phyloP scores from a whole-genome alignment of 1,140 invertebrate genomes.

The Achatina immaculata region DNA sequence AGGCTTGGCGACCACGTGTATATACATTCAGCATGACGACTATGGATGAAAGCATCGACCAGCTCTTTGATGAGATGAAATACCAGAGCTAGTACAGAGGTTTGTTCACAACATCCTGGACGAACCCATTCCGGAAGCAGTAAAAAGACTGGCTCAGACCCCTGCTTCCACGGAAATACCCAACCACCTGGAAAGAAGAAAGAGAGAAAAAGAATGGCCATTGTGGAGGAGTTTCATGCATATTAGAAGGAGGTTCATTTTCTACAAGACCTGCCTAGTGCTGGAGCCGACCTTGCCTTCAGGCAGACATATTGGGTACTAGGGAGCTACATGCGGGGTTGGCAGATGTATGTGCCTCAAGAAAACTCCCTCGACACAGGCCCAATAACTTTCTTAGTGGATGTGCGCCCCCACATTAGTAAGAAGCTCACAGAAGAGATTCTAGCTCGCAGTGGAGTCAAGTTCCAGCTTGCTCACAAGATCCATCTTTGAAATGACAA shows the following conservation, averaged over 20 bases:
- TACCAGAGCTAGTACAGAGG: neutral
- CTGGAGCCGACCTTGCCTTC: too few species aligned
- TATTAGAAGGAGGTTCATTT: slow-evolving; percentile 2
- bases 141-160: neutral
- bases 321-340: too few species aligned
- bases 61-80: slow-evolving; percentile 1
- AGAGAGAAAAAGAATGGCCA: neutral
- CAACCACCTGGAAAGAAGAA: neutral
- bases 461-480: slow-evolving; percentile 35
- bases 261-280: slow-evolving; percentile 23
- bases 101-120: slow-evolving; percentile 2
- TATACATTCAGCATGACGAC: slow-evolving; percentile 13
- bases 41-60: slow-evolving; percentile 1
- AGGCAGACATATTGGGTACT: too few species aligned
- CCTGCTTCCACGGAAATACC: too few species aligned
- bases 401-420: neutral
- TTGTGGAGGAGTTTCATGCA: slow-evolving; percentile 4
- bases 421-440: slow-evolving; percentile 39
- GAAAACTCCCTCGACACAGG: too few species aligned
- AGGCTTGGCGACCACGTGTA: too few species aligned
- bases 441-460: slow-evolving; percentile 24
- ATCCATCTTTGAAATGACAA: slow-evolving; percentile 33
- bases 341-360: too few species aligned
- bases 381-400: too few species aligned
- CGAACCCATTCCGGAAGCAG: slow-evolving; percentile 18